Base-by-base conservation (phyloP, 2,888 invertebrate genomes). In the Cryptus viduatorius region DNA sequence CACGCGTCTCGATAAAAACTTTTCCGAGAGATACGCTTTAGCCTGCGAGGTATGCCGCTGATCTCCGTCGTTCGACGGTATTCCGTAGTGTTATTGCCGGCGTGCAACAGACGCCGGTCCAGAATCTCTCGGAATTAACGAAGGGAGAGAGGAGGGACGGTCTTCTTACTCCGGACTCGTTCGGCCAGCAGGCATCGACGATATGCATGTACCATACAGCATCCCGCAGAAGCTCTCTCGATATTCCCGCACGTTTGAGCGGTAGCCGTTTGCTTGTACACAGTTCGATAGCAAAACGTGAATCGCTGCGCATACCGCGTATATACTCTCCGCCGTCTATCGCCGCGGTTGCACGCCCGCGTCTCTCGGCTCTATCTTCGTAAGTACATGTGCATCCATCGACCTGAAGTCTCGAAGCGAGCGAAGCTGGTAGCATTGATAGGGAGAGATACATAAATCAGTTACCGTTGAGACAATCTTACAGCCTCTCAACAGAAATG, bases 381-480 rank as follows among this genome's bases (percentile, higher is more conserved):
- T 56, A 19, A 37, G 44, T 50, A 71, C 16, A 53, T 19, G 19
- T 37, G 69, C 53, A 31, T 12, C 8, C 16, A 31, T 37, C 37
- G 37, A 37, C 19, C 37, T 16, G 24, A 24, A 71, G 50, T 53
- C 7, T 14, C 16, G 46, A 71, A 42, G 71, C 56, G 14, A 71
- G 53, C 50, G 37, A 31, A 14, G 37, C 12, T 16, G 86, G 88
- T 85, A 88, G 90, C 89, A 89, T 90, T 86, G 90, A 90, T 90
- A 89, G 87, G 86, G 85, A 89, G 90, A 90, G 24, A 24, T 90
- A 90, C 90, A 89, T 90, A 90, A 90, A 90, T 89, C 83, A 24
- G 24, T 24, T 24, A 24, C 24, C 24, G 24, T 24, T 24, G 24
- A 24, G 24, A 24, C 24, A 3, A 24, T 24, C 24, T 24, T 24